A percentile compares a stretch with the other conserved stretches of the same genome.
Evolutionary conservation across 1,140 invertebrate genomes (phyloP).

Genomic region (Apis florea): DNA sequence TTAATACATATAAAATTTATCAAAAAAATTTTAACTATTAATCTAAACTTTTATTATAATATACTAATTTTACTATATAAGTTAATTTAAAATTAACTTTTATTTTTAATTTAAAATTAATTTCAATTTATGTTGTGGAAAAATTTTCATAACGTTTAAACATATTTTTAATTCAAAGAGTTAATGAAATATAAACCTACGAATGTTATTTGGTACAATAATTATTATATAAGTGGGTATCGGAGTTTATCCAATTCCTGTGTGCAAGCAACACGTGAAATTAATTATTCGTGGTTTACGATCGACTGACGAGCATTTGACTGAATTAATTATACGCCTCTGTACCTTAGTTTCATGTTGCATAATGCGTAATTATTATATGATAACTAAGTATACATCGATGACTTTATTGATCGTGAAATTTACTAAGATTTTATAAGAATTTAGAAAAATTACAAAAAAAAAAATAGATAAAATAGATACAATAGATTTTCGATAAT

Average conservation of each 20-base stretch:
- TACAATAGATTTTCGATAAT: too few relatives aligned
- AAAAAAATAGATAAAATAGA: too few relatives aligned
- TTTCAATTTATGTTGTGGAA: not conserved
- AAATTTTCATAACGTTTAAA: not conserved
- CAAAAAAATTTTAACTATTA: too few relatives aligned
- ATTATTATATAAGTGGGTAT: conserved; percentile 34
- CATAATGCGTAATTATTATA: conserved; percentile 1
- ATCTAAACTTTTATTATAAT: too few relatives aligned
- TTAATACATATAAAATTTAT: too few relatives aligned
- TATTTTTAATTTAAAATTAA: not conserved
- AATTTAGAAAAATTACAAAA: not conserved
- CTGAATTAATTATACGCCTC: conserved; percentile 44
- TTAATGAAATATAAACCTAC: conserved; percentile 17
- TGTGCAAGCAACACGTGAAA: conserved; percentile 33
- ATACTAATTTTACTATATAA: too few relatives aligned
- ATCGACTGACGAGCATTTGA: conserved; percentile 37
- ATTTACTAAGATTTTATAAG: not conserved
- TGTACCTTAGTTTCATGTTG: conserved; percentile 17
- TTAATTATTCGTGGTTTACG: conserved; percentile 52
- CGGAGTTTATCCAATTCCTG: conserved; percentile 24
- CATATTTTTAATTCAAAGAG: not conserved
- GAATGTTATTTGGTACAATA: conserved; percentile 1
- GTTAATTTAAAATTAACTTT: too few relatives aligned
- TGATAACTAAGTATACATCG: not conserved
- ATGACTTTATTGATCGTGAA: not conserved